phyloP scores from a whole-genome alignment of 2,113 vertebrate species.

The Loxodonta africana region DNA sequence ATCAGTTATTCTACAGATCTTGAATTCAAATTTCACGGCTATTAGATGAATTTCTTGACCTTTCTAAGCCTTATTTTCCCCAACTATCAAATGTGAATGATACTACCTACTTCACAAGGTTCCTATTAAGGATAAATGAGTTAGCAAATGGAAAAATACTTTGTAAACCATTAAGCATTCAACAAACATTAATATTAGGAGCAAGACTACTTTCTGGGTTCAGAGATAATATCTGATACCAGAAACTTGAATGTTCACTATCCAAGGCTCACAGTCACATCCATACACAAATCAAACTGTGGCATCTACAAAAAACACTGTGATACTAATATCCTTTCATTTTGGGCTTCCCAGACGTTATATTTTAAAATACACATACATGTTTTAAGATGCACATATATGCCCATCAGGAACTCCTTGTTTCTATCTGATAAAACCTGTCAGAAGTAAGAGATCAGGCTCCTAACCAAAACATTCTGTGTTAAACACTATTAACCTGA shows the following conservation, averaged over 20 bases:
- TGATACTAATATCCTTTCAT: neutral
- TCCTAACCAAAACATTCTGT: neutral
- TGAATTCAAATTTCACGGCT: neutral
- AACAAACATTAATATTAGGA: neutral
- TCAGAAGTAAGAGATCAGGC: neutral
- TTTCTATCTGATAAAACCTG: neutral
- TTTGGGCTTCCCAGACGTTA: neutral
- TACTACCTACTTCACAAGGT: neutral
- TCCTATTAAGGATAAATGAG: neutral
- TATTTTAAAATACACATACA: neutral
- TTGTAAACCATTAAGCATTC: neutral
- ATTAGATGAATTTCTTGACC: neutral
- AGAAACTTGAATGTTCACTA: conserved; percentile 21
- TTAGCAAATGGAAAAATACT: neutral
- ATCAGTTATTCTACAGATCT: neutral
- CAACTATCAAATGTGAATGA: neutral
- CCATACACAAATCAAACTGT: neutral
- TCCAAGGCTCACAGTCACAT: neutral
- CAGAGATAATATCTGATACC: neutral
- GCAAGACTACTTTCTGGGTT: neutral
- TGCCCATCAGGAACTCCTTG: neutral
- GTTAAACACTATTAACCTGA: neutral
- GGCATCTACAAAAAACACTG: neutral
- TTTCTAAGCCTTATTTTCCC: neutral
- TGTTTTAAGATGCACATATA: neutral